Conservation (phyloP, 1,140 invertebrate species). For the honey bee (Apis mellifera) region DNA sequence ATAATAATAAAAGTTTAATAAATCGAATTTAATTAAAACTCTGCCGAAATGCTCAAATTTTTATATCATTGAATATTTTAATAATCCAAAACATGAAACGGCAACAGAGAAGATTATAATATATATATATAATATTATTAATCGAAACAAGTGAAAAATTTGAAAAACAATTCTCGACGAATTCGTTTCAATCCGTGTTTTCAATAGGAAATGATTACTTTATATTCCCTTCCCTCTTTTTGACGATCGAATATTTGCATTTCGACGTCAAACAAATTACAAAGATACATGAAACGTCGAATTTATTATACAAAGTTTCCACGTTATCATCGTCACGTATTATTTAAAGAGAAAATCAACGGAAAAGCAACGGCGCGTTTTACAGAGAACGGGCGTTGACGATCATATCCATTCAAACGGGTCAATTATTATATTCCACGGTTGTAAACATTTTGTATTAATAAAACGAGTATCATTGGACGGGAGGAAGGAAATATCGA, state of each 20-base stretch:
- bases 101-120: too few relatives aligned
- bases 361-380: neutral
- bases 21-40: too few relatives aligned
- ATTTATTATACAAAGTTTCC: slow-evolving; percentile 1
- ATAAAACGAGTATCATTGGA: neutral
- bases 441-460: neutral
- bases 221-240: neutral
- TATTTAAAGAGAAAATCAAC: neutral
- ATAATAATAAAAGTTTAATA: too few relatives aligned
- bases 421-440: neutral
- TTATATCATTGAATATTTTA: too few relatives aligned
- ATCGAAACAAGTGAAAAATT: neutral
- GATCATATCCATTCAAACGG: neutral
- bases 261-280: neutral
- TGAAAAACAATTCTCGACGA: neutral
- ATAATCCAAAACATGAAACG: too few relatives aligned
- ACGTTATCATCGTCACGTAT: neutral
- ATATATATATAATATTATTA: too few relatives aligned
- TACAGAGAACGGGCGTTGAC: neutral
- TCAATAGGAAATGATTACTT: neutral
- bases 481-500: neutral
- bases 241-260: neutral
- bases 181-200: too few relatives aligned
- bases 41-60: too few relatives aligned
- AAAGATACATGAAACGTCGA: neutral